phyloP scores from a whole-genome alignment of 2,888 invertebrate genomes.

The Graphium colonna region DNA sequence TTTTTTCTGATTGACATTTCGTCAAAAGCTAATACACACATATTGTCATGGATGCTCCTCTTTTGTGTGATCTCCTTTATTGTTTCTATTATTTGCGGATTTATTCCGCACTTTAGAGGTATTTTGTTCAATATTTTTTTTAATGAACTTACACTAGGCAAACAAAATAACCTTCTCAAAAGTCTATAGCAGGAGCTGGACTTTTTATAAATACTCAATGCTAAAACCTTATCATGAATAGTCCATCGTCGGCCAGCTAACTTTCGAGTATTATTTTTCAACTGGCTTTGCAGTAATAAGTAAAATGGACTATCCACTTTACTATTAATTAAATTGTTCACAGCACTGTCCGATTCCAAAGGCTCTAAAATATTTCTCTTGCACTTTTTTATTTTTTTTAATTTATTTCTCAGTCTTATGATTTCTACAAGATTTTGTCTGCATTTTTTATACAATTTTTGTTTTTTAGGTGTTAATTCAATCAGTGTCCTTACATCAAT shows the following conservation, averaged over 20 bases:
- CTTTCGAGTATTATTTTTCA: slow-evolving; percentile 22
- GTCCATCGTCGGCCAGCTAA: slow-evolving; percentile 20
- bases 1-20: slow-evolving; percentile 29
- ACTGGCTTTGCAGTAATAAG: slow-evolving; percentile 20
- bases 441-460: not conserved
- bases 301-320: slow-evolving; percentile 12
- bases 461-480: not conserved
- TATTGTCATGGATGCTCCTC: slow-evolving; percentile 7
- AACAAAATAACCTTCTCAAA: slow-evolving; percentile 30
- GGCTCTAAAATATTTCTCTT: not conserved
- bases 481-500: not conserved
- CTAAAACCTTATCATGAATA: slow-evolving; percentile 21
- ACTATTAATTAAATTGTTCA: not conserved
- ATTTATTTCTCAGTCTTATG: not conserved
- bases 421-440: not conserved
- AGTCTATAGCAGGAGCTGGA: slow-evolving; percentile 32
- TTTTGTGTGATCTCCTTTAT: not conserved
- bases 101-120: slow-evolving; percentile 24
- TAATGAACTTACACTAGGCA: slow-evolving; percentile 25
- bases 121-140: slow-evolving; percentile 23
- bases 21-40: slow-evolving; percentile 25
- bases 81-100: slow-evolving; percentile 17
- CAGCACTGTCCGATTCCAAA: not conserved
- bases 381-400: not conserved
- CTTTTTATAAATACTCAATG: slow-evolving; percentile 29